Percentiles rank a stretch among this genome's conserved stretches.
Conservation (phyloP, 2,113 vertebrate genomes). For the Hippocampus guttulatus region DNA sequence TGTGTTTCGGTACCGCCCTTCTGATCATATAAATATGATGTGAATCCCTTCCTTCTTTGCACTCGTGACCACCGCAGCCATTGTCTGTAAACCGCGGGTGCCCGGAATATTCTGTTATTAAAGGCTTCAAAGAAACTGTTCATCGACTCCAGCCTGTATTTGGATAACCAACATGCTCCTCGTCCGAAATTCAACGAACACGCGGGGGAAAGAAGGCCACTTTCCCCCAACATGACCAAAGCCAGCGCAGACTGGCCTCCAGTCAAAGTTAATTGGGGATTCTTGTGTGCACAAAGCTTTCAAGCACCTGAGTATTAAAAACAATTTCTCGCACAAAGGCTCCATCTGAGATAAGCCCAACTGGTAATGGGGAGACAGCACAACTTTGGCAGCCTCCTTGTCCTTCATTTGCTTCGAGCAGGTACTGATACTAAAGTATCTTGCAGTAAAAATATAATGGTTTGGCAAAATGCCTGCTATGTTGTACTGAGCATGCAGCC, state of each 20-base stretch:
- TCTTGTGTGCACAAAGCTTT: not conserved
- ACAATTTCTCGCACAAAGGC: conserved; percentile 30
- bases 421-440: conserved; percentile 10
- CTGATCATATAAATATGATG: too few relatives aligned
- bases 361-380: conserved; percentile 23
- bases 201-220: too few relatives aligned
- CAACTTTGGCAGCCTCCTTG: conserved; percentile 7
- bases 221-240: not conserved
- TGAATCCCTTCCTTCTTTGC: too few relatives aligned
- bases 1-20: too few relatives aligned
- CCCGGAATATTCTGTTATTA: too few relatives aligned
- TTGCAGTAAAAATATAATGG: conserved; percentile 11
- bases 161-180: too few relatives aligned
- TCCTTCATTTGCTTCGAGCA: conserved; percentile 3
- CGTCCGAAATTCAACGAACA: too few relatives aligned
- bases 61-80: too few relatives aligned
- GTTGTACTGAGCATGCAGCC: not conserved
- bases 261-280: too few relatives aligned
- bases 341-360: conserved; percentile 19
- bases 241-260: not conserved
- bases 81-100: too few relatives aligned
- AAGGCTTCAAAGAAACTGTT: too few relatives aligned
- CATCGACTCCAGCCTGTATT: too few relatives aligned
- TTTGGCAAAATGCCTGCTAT: not conserved
- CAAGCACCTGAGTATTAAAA: not conserved